Conservation (phyloP, 2,888 invertebrate genomes). For the Frankliniella fusca region DNA sequence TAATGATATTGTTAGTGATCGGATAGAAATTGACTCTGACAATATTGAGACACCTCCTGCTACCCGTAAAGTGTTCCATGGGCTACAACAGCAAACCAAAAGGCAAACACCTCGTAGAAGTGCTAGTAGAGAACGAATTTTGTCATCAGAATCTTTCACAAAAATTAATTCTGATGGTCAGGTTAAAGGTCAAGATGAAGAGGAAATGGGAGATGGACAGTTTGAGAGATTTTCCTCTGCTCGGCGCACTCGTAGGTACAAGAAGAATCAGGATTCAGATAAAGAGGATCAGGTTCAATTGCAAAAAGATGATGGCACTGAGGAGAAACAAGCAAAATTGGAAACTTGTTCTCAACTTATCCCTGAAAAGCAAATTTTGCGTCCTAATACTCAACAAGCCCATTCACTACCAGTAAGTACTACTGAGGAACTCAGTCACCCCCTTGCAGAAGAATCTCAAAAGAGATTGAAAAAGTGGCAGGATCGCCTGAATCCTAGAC, state of each 20-base stretch:
- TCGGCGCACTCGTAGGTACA: constrained; percentile 75
- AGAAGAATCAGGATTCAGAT: constrained; percentile 50
- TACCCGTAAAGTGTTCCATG: constrained; percentile 52
- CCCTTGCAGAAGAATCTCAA: constrained; percentile 54
- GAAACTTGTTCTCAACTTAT: constrained; percentile 45
- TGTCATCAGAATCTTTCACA: constrained; percentile 22
- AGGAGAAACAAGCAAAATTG: constrained; percentile 37
- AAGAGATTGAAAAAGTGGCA: constrained; percentile 65
- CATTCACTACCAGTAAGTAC: constrained; percentile 54
- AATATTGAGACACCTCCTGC: constrained; percentile 88
- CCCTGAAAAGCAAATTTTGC: constrained; percentile 54
- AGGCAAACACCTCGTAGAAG: not conserved
- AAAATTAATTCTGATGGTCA: constrained; percentile 9
- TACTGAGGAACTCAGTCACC: not conserved
- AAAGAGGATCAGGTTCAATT: constrained; percentile 35
- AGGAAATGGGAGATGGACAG: constrained; percentile 67
- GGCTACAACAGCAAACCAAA: not conserved
- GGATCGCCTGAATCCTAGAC: constrained; percentile 56
- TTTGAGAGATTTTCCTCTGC: constrained; percentile 81
- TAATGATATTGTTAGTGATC: constrained; percentile 52
- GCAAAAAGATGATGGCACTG: constrained; percentile 30
- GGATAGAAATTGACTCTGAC: constrained; percentile 81
- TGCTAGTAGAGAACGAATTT: constrained; percentile 24
- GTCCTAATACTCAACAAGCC: constrained; percentile 53
- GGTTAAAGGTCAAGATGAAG: constrained; percentile 46